Conservation (phyloP, 2,113 vertebrate species). For the Notiomystis cincta region DNA sequence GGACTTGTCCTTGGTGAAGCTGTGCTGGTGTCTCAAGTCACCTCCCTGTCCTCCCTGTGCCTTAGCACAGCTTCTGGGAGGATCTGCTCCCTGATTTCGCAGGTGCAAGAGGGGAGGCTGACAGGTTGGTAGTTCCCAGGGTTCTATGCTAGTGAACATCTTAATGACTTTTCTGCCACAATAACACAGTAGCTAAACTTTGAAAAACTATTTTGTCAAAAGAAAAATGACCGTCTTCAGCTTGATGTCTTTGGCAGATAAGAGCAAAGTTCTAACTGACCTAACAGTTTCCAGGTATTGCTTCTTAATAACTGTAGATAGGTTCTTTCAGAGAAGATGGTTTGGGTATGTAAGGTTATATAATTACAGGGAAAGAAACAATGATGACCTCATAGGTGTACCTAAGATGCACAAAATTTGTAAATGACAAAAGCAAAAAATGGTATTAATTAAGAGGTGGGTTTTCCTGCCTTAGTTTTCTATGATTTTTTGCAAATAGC, state of each 20-base stretch:
- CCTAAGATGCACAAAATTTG: background rate
- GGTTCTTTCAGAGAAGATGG: background rate
- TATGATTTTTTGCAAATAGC: background rate
- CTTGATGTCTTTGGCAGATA: background rate
- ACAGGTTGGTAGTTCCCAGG: fast-evolving
- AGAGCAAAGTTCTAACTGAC: background rate
- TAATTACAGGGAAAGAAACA: background rate
- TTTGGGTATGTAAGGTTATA: background rate
- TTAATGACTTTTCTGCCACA: background rate
- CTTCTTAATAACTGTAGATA: background rate
- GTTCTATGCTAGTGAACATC: background rate
- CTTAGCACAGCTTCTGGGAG: background rate
- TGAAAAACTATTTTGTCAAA: background rate
- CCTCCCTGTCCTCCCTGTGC: background rate
- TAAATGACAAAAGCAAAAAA: background rate
- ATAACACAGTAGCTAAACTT: background rate
- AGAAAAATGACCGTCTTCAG: background rate
- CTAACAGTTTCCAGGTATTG: background rate
- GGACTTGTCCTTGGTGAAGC: background rate
- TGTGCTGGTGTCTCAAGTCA: background rate
- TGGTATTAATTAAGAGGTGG: background rate
- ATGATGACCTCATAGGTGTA: background rate
- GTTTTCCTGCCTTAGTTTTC: background rate
- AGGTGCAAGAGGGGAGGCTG: background rate
- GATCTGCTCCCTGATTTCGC: background rate